These are phyloP conservation scores for Ditylenchus weischeri DNA, from an alignment of 2,888 invertebrate species.

Conservation along the genomic window DNA sequence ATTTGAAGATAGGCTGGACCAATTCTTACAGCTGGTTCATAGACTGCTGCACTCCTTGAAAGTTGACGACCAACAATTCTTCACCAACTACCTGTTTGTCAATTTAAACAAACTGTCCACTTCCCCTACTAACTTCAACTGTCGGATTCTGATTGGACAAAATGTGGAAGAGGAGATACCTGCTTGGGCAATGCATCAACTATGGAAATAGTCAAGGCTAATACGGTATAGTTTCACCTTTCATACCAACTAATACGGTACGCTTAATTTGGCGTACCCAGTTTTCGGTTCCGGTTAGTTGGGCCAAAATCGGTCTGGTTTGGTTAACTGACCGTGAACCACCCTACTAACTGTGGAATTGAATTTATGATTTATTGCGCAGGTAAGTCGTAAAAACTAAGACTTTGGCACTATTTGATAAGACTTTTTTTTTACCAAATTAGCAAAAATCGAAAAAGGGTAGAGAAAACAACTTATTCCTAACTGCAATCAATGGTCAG, in stretches of 20 bases:
- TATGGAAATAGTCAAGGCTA: no score
- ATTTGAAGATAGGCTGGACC: slow-evolving; percentile 18
- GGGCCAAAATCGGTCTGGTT: no score
- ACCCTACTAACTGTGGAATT: background rate
- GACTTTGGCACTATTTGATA: no score
- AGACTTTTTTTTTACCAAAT: background rate
- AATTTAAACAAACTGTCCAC: slow-evolving; percentile 19
- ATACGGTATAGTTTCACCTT: no score
- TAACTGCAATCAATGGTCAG: no score
- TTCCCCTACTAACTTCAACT: slow-evolving; percentile 26
- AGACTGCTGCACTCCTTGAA: slow-evolving; percentile 13
- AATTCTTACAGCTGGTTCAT: slow-evolving; percentile 4
- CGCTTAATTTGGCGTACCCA: no score
- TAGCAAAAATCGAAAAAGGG: no score
- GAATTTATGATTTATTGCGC: background rate
- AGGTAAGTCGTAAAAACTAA: no score
- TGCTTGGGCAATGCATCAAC: slow-evolving; percentile 5
- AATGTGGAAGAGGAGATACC: slow-evolving; percentile 18
- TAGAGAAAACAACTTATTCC: no score
- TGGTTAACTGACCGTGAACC: no score
- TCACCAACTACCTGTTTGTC: slow-evolving; percentile 23
- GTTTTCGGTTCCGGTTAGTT: no score
- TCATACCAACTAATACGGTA: no score
- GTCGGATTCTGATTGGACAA: slow-evolving; percentile 30
- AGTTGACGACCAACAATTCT: slow-evolving; percentile 19